Evolutionary conservation across 2,888 invertebrate species (phyloP), one percentile per base, ranked within the genome.

Genomic region (Halictus ligatus): DNA sequence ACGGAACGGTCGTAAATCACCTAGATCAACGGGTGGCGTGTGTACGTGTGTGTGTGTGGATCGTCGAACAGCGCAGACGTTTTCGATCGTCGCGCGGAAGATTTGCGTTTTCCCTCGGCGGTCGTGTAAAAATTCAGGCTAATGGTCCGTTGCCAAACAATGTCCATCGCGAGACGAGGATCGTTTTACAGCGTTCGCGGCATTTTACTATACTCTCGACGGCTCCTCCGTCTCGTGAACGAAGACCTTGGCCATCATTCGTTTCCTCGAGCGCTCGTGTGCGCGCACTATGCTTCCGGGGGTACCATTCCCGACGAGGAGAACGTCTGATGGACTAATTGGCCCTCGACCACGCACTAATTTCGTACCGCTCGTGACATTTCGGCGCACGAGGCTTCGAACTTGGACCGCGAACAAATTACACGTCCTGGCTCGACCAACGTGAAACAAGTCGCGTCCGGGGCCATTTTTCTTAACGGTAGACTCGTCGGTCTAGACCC

Each of bases 321-420:
- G 4, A 64, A 21, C 67, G 71, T 25, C 29, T 18, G 21, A 10
- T 69, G 21, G 18, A 43, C 54, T 83, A 83, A 88, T 78, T 82
- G 75, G 40, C 25, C 75, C 79, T 77, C 75, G 43, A 69, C 35
- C 25, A 40, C 80, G 10, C 60, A 69, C 71, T 88, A 86, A 86
- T 86, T 76, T 80, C 73, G 48, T 74, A 73, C 78, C 83, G 40
- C 67, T 15, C 77, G 74, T 83, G 77, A 84, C 74, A 75, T 82
- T 86, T 78, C 77, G 69, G 46, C 50, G 21, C 48, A 74, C 77
- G 73, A n/a, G 54, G 54, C n/a, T 72, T 58, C 71, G 69, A 74
- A 78, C 69, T 81, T 83, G 73, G 74, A 85, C 71, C n/a, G 25
- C 50, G 64, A 74, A 74, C 60, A 54, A 60, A 46, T 15, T 25